phyloP scores from a whole-genome alignment of 1,140 invertebrate species.

The Hormaphis cornu region DNA sequence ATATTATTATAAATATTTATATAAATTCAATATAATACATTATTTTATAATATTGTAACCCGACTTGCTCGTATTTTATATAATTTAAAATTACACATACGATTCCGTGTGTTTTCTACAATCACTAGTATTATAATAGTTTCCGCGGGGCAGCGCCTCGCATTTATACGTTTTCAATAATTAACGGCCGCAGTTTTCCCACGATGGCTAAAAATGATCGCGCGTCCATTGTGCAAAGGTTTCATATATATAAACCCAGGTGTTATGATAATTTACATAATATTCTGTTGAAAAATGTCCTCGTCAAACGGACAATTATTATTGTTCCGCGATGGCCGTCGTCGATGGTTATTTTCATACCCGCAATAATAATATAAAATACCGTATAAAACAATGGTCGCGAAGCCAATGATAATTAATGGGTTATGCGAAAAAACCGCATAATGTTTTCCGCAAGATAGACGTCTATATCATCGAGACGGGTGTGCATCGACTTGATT shows the following conservation, averaged over 20 bases:
- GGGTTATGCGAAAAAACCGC: too few relatives aligned
- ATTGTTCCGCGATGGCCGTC: not conserved
- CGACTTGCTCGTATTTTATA: not conserved
- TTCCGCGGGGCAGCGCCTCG: too few relatives aligned
- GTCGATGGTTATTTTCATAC: not conserved
- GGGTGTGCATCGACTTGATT: too few relatives aligned
- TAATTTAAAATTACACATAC: not conserved
- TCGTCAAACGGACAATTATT: conserved; percentile 16
- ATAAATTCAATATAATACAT: not conserved
- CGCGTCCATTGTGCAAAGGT: not conserved
- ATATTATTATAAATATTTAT: not conserved
- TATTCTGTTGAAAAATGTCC: not conserved
- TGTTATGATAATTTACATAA: too few relatives aligned
- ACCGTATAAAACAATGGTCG: not conserved
- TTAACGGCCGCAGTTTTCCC: not conserved
- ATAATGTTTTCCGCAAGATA: too few relatives aligned
- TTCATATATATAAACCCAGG: too few relatives aligned
- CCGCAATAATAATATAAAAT: not conserved
- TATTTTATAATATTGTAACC: not conserved
- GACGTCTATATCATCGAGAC: too few relatives aligned
- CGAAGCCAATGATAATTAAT: not conserved
- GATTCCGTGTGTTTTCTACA: too few relatives aligned
- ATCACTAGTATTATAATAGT: too few relatives aligned
- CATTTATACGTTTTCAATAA: not conserved
- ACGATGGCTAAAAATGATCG: conserved; percentile 11